Conservation (phyloP, 2,888 invertebrate genomes). For the Miltochrista miniata region DNA sequence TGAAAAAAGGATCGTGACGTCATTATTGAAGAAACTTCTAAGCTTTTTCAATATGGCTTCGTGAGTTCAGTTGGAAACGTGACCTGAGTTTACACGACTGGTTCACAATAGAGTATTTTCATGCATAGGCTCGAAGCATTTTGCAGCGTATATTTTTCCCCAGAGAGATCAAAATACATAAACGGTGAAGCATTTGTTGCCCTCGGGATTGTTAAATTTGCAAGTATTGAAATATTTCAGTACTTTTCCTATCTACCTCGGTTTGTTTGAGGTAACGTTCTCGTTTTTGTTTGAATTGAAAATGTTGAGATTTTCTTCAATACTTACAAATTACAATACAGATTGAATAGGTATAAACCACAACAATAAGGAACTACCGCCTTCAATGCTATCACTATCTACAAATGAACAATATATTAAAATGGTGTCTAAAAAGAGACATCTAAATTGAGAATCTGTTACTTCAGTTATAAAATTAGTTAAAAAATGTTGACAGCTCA, state of each 20-base stretch:
- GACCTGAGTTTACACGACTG: conserved; percentile 17
- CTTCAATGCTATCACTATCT: no score
- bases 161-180: conserved; percentile 6
- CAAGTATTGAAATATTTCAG: not conserved
- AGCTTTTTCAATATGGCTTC: conserved; percentile 7
- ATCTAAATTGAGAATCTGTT: no score
- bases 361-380: no score
- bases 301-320: no score
- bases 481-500: no score
- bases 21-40: conserved; percentile 18
- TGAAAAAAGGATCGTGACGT: conserved; percentile 9
- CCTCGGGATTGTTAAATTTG: not conserved
- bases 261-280: not conserved
- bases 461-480: no score
- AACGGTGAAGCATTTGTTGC: conserved; percentile 1
- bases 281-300: no score
- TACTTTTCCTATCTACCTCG: not conserved
- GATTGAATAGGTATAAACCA: no score
- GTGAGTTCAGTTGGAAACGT: conserved; percentile 23
- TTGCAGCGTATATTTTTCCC: conserved; percentile 16
- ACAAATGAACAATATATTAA: no score
- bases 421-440: no score
- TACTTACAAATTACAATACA: no score
- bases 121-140: conserved; percentile 13
- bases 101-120: conserved; percentile 23